phyloP scores from a whole-genome alignment of 2,888 invertebrate species.

The Archips crataeganus region DNA sequence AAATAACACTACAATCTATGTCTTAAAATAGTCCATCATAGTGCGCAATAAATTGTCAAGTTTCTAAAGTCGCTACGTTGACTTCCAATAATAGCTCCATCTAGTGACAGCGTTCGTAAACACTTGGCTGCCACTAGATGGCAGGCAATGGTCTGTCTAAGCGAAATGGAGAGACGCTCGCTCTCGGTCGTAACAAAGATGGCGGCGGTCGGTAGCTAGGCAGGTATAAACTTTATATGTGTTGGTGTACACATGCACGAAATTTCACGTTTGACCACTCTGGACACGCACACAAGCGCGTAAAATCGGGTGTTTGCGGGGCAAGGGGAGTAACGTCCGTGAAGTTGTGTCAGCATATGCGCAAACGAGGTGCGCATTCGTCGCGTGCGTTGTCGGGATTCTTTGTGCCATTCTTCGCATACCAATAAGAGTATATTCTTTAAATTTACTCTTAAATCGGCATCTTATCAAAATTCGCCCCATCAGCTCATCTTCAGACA shows the following conservation, averaged over 20 bases:
- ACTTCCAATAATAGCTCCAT: conserved; percentile 44
- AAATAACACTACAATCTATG: not conserved
- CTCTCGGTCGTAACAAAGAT: conserved; percentile 76
- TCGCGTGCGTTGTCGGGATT: conserved; percentile 97
- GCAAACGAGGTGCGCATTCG: conserved; percentile 93
- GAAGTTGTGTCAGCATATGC: conserved; percentile 91
- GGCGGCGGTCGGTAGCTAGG: conserved; percentile 82
- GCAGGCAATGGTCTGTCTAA: conserved; percentile 53
- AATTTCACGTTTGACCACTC: conserved; percentile 86
- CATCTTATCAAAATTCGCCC: conserved; percentile 88
- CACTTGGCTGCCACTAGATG: conserved; percentile 56
- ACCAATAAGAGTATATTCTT: conserved; percentile 93
- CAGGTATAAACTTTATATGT: conserved; percentile 77
- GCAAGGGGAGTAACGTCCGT: conserved; percentile 83
- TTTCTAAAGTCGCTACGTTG: conserved; percentile 14
- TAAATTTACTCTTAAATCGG: conserved; percentile 90
- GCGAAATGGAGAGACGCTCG: conserved; percentile 62
- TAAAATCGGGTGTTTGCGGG: conserved; percentile 79
- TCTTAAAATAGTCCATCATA: not conserved
- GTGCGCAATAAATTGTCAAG: not conserved
- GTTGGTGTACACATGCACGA: conserved; percentile 76
- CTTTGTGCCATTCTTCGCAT: conserved; percentile 99
- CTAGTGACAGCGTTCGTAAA: conserved; percentile 40
- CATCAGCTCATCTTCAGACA: conserved; percentile 87
- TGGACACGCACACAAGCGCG: conserved; percentile 71